phyloP scores from a whole-genome alignment of 2,888 invertebrate species.

The Pseudolycoriella hygida region DNA sequence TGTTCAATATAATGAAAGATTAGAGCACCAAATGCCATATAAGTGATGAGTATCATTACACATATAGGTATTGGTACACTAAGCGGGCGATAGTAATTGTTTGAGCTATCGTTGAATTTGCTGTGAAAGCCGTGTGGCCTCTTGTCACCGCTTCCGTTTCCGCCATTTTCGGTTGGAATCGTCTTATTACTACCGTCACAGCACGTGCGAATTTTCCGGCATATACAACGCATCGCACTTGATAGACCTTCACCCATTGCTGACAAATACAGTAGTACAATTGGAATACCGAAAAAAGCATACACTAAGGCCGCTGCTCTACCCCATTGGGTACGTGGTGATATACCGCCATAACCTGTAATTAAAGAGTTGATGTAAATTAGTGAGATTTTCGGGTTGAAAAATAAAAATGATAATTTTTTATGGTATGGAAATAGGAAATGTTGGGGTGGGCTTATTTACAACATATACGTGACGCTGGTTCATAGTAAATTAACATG shows the following conservation, averaged over 20 bases:
- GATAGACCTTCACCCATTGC: conserved; percentile 74
- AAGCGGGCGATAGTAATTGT: conserved; percentile 13
- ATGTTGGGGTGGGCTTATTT: too few species aligned
- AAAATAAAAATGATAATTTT: too few species aligned
- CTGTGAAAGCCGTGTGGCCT: conserved; percentile 6
- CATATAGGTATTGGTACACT: conserved; percentile 78
- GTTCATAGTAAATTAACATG: too few species aligned
- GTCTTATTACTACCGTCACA: conserved; percentile 7
- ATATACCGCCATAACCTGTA: conserved; percentile 70
- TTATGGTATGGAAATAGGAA: too few species aligned
- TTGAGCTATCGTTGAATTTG: conserved; percentile 1
- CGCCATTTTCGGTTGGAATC: conserved; percentile 13
- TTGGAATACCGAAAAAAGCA: conserved; percentile 71
- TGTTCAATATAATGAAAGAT: conserved; percentile 80
- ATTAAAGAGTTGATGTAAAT: conserved; percentile 8
- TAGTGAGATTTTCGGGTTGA: too few species aligned
- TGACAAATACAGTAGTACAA: conserved; percentile 74
- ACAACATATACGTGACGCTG: too few species aligned
- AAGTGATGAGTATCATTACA: conserved; percentile 65
- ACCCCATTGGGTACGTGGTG: conserved; percentile 64
- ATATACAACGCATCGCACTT: conserved; percentile 54
- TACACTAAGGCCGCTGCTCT: conserved; percentile 62
- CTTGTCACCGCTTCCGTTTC: conserved; percentile 18
- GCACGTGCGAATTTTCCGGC: conserved; percentile 35
- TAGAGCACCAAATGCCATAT: conserved; percentile 75